Evolutionary conservation across 92 coral and sea anemone genomes (phyloP), one percentile per base, ranked within the genome.

Genomic region (Zoanthus gigantus): DNA sequence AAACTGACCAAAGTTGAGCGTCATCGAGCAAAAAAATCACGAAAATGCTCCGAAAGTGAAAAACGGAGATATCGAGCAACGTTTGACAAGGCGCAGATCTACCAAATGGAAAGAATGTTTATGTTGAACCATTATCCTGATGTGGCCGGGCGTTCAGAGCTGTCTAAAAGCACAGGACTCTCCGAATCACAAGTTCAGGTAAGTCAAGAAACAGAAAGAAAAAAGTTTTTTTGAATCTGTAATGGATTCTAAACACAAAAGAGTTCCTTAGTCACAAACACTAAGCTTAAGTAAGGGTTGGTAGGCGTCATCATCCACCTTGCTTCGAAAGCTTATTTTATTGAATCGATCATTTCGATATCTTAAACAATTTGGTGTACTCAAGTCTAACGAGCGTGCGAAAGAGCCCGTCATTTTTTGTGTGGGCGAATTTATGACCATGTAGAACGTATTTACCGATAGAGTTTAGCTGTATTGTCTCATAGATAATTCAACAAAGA

Each of bases 121-220:
- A 91, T 95, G 74, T 68, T 89, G 16, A 95, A 93, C 48, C 98
- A 95, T 46, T 95, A 95, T 72, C 98, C 96, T 11, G 98, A 95
- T 81, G 94, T 95, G 10, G 91, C 94, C 8, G 96, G 92, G 4
- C 83, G 98, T 32, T 89, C 96, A 30, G 98, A 93, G 65, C 89
- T 95, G 50, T 95, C 98, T 10, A 91, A 89, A 54, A 90, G 92
- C 42, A 95, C 98, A 29, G 98, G 93, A 16, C 89, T 95, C 60
- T 89, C 94, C 14, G 96, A 93, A 48, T 92, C 96, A 1, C 98
- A 95, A 88, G 98, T 95, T 9, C 98, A 95, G 96, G 98, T 95
- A 28, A 17, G 34, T 12, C 17, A 60, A 44, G 5, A 0, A 50
- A 6, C 60, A 45, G 6, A 29, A 81, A 66, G 7, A 5, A 66